Base-by-base conservation (phyloP, 2,797 vertebrate species). In the Micrastur ruficollis region DNA sequence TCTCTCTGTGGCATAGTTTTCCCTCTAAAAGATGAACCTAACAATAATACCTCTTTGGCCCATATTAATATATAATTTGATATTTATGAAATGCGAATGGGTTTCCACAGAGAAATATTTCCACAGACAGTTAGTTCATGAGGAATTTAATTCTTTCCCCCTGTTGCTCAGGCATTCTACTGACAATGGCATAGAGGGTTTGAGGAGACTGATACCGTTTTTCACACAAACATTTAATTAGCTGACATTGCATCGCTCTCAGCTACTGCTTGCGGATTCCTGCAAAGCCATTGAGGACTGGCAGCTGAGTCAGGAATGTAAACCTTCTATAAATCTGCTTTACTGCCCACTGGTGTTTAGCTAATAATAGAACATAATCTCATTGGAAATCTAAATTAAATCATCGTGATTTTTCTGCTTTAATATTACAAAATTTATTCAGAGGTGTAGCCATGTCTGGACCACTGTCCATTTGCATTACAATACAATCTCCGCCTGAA, bases 201-300 rank as follows among this genome's bases (percentile, higher is more conserved):
- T 38, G 76, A 65, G 55, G 47, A 87, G 22, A 6, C 5, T 38
- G 32, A 17, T 84, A 18, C 5, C 2, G 1, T 85, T 93, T 90
- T 91, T 89, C 88, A 93, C 74, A 50, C 29, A 46, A 94, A 27
- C 40, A 65, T 90, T 83, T 61, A 74, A 86, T 89, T 88, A 94
- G 63, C 34, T 81, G 93, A 81, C 59, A 40, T 8, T 14, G 46
- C 71, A 65, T 46, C 3, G 1, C 53, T 59, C 67, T 72, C 82
- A 47, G 93, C 76, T 61, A 75, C 47, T 55, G 81, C 40, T 50
- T 84, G 62, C 4, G 38, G 62, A 32, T 55, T 44, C 71, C 76
- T 96, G 81, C 67, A 81, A 65, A 29, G 26, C 25, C 62, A 36
- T 9, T 20, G 62, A 80, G 55, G 55, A 19, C 65, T 58, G 79